Percentiles rank a stretch among this genome's conserved stretches.
Evolutionary conservation across 1,140 invertebrate genomes (phyloP).

Genomic region (Ooceraea biroi): DNA sequence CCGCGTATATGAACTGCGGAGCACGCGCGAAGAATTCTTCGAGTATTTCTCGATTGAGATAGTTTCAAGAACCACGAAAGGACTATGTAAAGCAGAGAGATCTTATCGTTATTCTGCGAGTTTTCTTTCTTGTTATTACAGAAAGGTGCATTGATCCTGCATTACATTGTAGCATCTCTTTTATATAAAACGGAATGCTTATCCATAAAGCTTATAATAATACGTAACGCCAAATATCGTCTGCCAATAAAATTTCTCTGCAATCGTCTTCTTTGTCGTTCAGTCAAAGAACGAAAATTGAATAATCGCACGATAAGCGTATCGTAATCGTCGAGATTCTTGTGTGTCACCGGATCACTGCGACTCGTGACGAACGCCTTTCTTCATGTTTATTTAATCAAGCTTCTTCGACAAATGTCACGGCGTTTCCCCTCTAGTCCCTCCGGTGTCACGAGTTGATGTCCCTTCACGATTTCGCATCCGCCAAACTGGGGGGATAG

Average conservation of each 20-base stretch:
- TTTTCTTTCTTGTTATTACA: background rate
- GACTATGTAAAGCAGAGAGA: background rate
- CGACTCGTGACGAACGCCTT: constrained; percentile 59
- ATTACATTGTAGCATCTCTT: background rate
- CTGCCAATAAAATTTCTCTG: background rate
- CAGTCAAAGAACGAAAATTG: background rate
- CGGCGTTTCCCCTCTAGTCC: constrained; percentile 44
- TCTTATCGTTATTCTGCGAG: constrained; percentile 20
- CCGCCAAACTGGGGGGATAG: constrained; percentile 52
- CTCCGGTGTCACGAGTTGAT: constrained; percentile 69
- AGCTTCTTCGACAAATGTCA: constrained; percentile 68
- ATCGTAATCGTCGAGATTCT: constrained; percentile 45
- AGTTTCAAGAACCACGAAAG: constrained; percentile 43
- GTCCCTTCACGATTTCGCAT: constrained; percentile 75
- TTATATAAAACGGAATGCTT: background rate
- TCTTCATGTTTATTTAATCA: constrained; percentile 78
- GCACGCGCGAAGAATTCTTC: constrained; percentile 46
- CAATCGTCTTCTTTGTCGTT: background rate
- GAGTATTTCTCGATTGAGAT: constrained; percentile 46
- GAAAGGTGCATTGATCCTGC: background rate
- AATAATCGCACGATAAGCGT: constrained; percentile 1
- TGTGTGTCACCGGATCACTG: constrained; percentile 39
- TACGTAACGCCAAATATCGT: background rate
- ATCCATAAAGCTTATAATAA: background rate
- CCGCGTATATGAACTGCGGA: constrained; percentile 30